Conservation (phyloP, 2,113 vertebrate genomes). For the human (Homo sapiens) region GRCh38 chr1:107317501-107318000, state of each 20-base stretch:
- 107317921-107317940: not conserved
- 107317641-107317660: constrained; percentile 84
- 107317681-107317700: constrained; percentile 83
- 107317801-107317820: constrained; percentile 82
- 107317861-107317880: constrained; percentile 77
- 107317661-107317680: constrained; percentile 86
- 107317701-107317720: constrained; percentile 85
- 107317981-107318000: not conserved
- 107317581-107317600: constrained; percentile 79
- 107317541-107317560: constrained; percentile 59
- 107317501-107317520: constrained; percentile 53
- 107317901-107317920: constrained; percentile 19
- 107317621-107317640: constrained; percentile 85
- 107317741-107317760: constrained; percentile 72
- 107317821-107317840: constrained; percentile 69
- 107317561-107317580: constrained; percentile 75
- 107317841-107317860: constrained; percentile 75
- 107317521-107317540: constrained; percentile 13
- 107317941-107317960: not conserved
- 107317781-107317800: constrained; percentile 71
- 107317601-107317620: constrained; percentile 82
- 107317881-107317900: constrained; percentile 75
- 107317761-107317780: constrained; percentile 67
- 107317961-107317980: not conserved
- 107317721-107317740: constrained; percentile 84